Percentiles rank a stretch among this genome's conserved stretches.
Conservation (phyloP, 1,140 invertebrate genomes). For the Tachypleus tridentatus region DNA sequence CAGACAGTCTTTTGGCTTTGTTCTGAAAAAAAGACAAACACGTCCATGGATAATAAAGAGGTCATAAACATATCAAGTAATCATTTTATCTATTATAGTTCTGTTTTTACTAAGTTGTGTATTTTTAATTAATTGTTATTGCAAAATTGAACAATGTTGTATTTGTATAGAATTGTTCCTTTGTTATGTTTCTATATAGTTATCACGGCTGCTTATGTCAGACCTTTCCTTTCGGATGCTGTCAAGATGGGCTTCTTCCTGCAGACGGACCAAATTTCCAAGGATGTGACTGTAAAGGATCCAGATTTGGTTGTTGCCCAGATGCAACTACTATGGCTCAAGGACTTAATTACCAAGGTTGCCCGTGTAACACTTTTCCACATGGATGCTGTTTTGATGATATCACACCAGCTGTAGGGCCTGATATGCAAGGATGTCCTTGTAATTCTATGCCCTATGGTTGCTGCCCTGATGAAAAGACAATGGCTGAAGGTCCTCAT, state of each 20-base stretch:
- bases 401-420: slow-evolving; percentile 57
- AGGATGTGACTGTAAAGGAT: slow-evolving; percentile 31
- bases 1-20: too few species aligned
- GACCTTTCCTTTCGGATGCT: slow-evolving; percentile 59
- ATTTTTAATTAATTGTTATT: too few species aligned
- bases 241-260: slow-evolving; percentile 51
- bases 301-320: slow-evolving; percentile 60
- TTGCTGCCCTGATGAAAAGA: slow-evolving; percentile 75
- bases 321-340: slow-evolving; percentile 70
- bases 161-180: too few species aligned
- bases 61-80: background rate
- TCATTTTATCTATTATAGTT: too few species aligned
- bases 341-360: slow-evolving; percentile 56
- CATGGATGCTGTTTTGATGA: slow-evolving; percentile 78
- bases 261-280: slow-evolving; percentile 46
- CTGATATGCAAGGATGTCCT: slow-evolving; percentile 26
- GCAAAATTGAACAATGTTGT: too few species aligned
- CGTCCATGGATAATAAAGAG: slow-evolving; percentile 11
- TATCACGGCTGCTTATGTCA: slow-evolving; percentile 60
- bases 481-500: slow-evolving; percentile 43
- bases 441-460: slow-evolving; percentile 45
- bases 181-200: slow-evolving; percentile 34
- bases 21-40: too few species aligned
- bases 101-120: too few species aligned
- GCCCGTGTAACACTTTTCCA: slow-evolving; percentile 59